Percentiles rank a stretch among this genome's conserved stretches.
Conservation (phyloP, 2,113 vertebrate species). For the Sphaerodactylus townsendi region DNA sequence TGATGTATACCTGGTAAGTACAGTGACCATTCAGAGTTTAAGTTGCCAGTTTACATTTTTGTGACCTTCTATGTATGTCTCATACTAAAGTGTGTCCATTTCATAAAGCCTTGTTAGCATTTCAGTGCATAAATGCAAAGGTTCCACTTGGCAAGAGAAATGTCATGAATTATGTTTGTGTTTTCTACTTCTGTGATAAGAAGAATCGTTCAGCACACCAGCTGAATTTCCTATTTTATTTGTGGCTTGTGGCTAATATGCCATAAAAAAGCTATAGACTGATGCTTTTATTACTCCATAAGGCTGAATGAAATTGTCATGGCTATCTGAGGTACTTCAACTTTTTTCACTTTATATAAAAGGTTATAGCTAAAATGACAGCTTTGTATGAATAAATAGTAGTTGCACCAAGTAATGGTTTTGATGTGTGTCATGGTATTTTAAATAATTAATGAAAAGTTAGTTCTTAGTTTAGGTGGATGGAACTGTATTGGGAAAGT, state of each 20-base stretch:
- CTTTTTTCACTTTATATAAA: slow-evolving; percentile 8
- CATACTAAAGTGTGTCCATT: not conserved
- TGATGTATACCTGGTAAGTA: too few relatives aligned
- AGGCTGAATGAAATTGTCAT: slow-evolving; percentile 21
- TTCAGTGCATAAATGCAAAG: not conserved
- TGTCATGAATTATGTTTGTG: not conserved
- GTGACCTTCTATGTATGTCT: not conserved
- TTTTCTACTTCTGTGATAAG: slow-evolving; percentile 15
- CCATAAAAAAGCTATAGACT: not conserved
- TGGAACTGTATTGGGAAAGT: not conserved
- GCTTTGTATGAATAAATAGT: not conserved
- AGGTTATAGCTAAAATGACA: not conserved
- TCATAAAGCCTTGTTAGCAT: not conserved
- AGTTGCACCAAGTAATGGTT: not conserved
- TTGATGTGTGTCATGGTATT: not conserved
- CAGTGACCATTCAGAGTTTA: too few relatives aligned
- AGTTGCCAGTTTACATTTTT: not conserved
- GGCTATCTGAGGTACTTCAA: not conserved
- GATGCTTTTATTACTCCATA: not conserved
- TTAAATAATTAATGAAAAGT: not conserved
- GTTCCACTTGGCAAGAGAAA: not conserved
- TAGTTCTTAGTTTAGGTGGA: not conserved
- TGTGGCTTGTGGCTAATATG: not conserved
- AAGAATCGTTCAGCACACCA: slow-evolving; percentile 5
- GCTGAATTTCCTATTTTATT: slow-evolving; percentile 14